Percentiles rank a stretch among this genome's conserved stretches.
These are phyloP conservation scores for Pelodiscus sinensis DNA, from an alignment of 2,113 vertebrate genomes.

Conservation along the genomic window DNA sequence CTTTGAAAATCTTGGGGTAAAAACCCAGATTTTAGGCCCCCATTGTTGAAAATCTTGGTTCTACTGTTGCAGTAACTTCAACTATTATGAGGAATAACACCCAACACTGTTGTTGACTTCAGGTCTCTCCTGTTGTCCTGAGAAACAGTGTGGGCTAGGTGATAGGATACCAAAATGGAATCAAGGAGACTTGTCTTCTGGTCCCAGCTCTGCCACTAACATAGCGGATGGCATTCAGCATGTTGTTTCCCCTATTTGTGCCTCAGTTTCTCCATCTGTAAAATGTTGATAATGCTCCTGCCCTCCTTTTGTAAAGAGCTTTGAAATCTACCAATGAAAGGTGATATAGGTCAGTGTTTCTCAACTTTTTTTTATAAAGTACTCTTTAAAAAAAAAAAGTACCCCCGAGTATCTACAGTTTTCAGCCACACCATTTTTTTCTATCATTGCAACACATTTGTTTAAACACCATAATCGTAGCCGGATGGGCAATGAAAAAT, in stretches of 20 bases:
- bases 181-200: background rate
- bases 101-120: background rate
- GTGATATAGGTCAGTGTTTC: background rate
- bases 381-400: no score
- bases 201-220: background rate
- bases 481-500: no score
- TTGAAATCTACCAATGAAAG: background rate
- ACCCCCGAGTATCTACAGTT: no score
- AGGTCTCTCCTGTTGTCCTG: background rate
- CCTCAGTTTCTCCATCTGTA: background rate
- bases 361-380: no score
- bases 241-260: background rate
- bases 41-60: background rate
- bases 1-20: background rate
- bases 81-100: background rate
- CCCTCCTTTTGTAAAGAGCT: background rate
- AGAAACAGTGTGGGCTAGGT: background rate
- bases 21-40: background rate
- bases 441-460: no score
- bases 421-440: no score
- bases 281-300: background rate
- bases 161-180: background rate
- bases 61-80: fast-evolving
- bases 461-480: no score
- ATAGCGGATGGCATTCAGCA: background rate